Base-by-base conservation (phyloP, 2,113 vertebrate genomes). In the Phalacrocorax carbo region DNA sequence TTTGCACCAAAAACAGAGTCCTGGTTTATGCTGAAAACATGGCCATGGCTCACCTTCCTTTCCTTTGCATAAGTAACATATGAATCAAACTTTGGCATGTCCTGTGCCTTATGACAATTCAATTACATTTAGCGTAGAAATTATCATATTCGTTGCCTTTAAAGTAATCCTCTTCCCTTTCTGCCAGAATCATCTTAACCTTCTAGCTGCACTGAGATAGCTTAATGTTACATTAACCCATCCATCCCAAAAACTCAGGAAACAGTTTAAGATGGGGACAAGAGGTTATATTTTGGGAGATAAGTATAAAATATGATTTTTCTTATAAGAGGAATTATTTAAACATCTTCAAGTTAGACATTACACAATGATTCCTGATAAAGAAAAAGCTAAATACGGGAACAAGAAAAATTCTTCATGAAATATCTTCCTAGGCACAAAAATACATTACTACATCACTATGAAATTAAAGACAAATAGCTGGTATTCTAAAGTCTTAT, bases 151-250 rank as follows among this genome's bases (percentile, higher is more conserved):
- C 87, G 71, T 51, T 88, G 66, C 81, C 70, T 94, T 82, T 79
- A 55, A 85, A 92, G 76, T 94, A 96, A 96, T 95, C 94, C 94
- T 91, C 88, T 94, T 66, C 78, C 65, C 79, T 95, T 91, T 61
- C 83, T 90, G 79, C 57, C 91, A 95, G 77, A 80, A 93, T 66
- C 89, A 91, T 81, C 86, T 86, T 70, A 94, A 87, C 79, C 77
- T 91, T 71, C 71, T 65, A 64, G 78, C 80, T 93, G 57, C 70
- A 58, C 80, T 49, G 26, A 81, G 60, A 71, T 21, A 87, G 65
- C 78, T 95, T 65, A 81, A 65, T 15, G 27, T 94, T 82, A 70
- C 12, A 1, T 71, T 95, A 93, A 96, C 91, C 82, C 70, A 75
- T 8, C 22, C 38, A 75, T 9, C 82, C 25, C 42, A 46, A 93